Evolutionary conservation across 1,140 invertebrate genomes (phyloP).

Genomic region (Antheraea mylitta): DNA sequence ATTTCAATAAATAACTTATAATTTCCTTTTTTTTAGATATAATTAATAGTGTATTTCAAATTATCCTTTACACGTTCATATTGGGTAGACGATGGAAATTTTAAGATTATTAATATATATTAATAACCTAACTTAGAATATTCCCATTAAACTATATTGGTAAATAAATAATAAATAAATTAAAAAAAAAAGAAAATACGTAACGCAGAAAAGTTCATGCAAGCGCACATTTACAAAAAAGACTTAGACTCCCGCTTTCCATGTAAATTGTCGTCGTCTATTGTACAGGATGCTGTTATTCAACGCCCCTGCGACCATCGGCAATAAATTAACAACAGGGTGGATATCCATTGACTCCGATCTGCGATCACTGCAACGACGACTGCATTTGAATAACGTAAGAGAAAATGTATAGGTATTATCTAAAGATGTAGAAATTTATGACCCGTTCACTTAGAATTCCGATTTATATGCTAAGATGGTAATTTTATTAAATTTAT

Average conservation of each 20-base stretch:
- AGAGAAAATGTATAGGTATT: slow-evolving; percentile 25
- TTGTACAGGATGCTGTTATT: slow-evolving; percentile 45
- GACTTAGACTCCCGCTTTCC: background rate
- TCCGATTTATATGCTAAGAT: slow-evolving; percentile 8
- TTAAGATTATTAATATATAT: no score
- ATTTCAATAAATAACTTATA: no score
- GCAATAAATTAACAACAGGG: slow-evolving; percentile 57
- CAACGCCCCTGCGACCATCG: slow-evolving; percentile 47
- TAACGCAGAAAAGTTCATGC: background rate
- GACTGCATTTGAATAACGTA: slow-evolving; percentile 48
- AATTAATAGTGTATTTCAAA: no score
- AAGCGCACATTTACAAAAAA: background rate
- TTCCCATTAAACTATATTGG: no score
- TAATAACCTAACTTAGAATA: no score
- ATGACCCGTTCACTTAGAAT: slow-evolving; percentile 16
- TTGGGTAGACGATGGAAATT: no score
- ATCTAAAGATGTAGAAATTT: slow-evolving; percentile 36
- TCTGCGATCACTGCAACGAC: slow-evolving; percentile 46
- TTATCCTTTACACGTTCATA: no score
- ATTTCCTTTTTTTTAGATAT: no score
- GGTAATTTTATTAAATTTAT: background rate
- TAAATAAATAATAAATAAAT: background rate
- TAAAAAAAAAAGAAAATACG: background rate
- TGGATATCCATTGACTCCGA: slow-evolving; percentile 60
- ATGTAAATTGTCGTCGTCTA: slow-evolving; percentile 22